A percentile compares a stretch with the other conserved stretches of the same genome.
Evolutionary conservation across 2,113 vertebrate species (phyloP).

Genomic region (Sylvietta virens): DNA sequence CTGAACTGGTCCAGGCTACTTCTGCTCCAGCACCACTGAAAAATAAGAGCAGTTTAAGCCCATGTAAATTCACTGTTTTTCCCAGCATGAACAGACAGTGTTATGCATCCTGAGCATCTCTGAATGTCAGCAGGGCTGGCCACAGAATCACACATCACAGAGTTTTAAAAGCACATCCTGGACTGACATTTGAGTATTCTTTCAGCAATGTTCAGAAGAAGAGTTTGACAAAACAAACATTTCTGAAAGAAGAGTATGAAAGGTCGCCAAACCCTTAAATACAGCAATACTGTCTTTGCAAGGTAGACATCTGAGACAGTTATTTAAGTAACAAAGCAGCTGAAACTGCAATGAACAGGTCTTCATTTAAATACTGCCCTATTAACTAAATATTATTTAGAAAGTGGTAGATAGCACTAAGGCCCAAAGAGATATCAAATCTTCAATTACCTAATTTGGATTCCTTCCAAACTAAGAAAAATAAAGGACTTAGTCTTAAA

Average conservation of each 20-base stretch:
- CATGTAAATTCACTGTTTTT: not conserved
- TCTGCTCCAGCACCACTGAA: not conserved
- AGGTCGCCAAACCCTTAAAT: not conserved
- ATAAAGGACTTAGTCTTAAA: not conserved
- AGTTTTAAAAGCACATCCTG: not conserved
- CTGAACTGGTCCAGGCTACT: not conserved
- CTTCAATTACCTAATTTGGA: not conserved
- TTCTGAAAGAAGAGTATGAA: not conserved
- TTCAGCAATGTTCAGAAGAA: not conserved
- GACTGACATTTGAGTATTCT: not conserved
- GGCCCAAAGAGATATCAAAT: not conserved
- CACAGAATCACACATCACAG: not conserved
- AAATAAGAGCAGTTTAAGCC: not conserved
- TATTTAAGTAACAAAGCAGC: not conserved
- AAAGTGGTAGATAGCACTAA: not conserved
- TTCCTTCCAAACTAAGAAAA: not conserved
- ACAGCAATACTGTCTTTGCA: not conserved
- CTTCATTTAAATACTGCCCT: not conserved
- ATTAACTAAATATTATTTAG: not conserved
- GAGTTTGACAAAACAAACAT: not conserved
- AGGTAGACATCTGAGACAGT: not conserved
- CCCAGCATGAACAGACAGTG: not conserved
- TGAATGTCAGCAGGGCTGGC: rapidly evolving
- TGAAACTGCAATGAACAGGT: not conserved
- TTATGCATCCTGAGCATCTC: not conserved